Evolutionary conservation across 2,797 vertebrate species (phyloP), one percentile per base, ranked within the genome.

Genomic region (Coregonus suidteri): DNA sequence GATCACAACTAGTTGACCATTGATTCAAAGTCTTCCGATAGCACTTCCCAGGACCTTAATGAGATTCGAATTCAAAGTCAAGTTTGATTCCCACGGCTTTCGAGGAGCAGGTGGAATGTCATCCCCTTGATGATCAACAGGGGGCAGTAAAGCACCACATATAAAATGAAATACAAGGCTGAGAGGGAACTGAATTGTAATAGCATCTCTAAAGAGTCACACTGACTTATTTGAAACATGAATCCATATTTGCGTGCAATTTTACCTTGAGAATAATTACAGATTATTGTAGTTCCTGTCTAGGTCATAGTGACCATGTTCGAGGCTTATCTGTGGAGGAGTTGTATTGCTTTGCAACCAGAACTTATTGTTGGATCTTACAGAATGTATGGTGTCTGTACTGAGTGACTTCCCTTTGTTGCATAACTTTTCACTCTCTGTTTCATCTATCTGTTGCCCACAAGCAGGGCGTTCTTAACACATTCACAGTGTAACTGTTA

Each of bases 181-280:
- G 15, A 35, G 66, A 14, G 66, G 15, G 52, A 74, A 67, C 41
- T 35, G 79, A 88, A 85, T 71, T 75, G 4, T 79, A 14, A 14
- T 15, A 77, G 77, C 69, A 80, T 11, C 88, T 85, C 73, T 89
- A 86, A 82, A 89, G 80, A 90, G 90, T 90, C 87, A 85, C 78
- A 77, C 75, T 76, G 85, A 90, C 87, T 77, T 76, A 83, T 84
- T 73, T 66, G 74, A 86, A 84, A 81, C 51, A 73, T 77, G 80
- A 86, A 90, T 89, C 89, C 86, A 92, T 86, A 87, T 89, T 91
- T 91, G 77, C 62, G 52, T 54, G 56, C 30, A 41, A 64, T 69
- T 59, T 77, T 64, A 77, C 75, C 78, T 68, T 18, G 35, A 77
- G 78, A 88, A 81, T 82, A 74, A 79, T 85, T 71, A 75, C 77